Base-by-base conservation (phyloP, 2,797 vertebrate species). In the Coilia nasus region DNA sequence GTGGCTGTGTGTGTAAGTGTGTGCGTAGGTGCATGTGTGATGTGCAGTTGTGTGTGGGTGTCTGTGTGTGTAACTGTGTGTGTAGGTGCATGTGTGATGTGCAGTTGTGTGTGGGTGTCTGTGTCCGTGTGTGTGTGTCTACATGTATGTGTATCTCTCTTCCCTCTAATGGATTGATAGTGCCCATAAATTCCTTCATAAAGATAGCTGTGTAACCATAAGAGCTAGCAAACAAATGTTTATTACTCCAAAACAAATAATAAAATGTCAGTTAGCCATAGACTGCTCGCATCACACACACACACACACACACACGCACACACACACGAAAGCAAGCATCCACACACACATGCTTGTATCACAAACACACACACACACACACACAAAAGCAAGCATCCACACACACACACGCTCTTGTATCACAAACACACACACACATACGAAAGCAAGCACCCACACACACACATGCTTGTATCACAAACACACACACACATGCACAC, bases 101-200 rank as follows among this genome's bases (percentile, higher is more conserved):
- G 28, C 11, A 54, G 50, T 54, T 28, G 12, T 35, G 15, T 35
- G 28, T 35, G 64, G 14, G 28, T 64, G 23, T 11, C n/a, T 64
- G 7, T 25, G 23, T 28, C 9, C 25, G 23, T 90, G 35, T 90
- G 54, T 35, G 47, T 80, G 47, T 67, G 57, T 25, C 6, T 46
- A 17, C 23, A 9, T 21, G 19, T 54, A 41, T 50, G 35, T 78
- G 54, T 71, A 71, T 83, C 46, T 23, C 85, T 83, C 87, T 81
- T 86, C 23, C 85, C 81, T 17, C 46, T 88, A 87, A 89, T 89
- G 83, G 82, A 89, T 89, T 88, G 85, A 88, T 85, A 83, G 82
- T 86, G 78, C 84, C 83, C 83, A 47, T 87, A 89, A 88, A 88
- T 89, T 87, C 88, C 82, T 87, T 46, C 14, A 64, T 80, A 84